Conservation (phyloP, 2,113 vertebrate species). For the Pandion haliaetus region DNA sequence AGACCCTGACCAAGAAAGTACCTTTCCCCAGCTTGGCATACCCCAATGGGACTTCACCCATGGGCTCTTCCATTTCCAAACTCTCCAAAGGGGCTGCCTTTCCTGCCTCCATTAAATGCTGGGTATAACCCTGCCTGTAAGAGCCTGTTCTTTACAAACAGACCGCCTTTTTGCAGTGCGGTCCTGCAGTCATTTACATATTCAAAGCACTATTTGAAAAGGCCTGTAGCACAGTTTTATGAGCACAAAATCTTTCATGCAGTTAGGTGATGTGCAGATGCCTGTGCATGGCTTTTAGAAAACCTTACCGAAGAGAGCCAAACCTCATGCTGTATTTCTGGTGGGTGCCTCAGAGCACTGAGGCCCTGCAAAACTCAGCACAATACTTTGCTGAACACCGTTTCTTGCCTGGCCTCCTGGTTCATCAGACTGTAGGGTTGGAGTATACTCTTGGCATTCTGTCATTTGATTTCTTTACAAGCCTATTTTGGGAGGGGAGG, state of each 20-base stretch:
- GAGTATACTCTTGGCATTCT: neutral
- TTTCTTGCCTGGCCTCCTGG: neutral
- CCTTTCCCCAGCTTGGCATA: neutral
- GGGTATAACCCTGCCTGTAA: neutral
- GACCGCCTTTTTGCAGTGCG: neutral
- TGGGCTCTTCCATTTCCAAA: neutral
- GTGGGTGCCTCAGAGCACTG: neutral
- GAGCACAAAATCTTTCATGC: neutral
- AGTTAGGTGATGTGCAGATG: neutral
- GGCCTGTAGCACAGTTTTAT: neutral
- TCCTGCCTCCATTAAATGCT: neutral
- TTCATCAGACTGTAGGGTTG: neutral
- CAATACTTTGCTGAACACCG: neutral
- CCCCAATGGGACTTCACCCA: accelerated
- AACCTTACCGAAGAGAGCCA: neutral
- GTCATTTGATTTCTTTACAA: neutral
- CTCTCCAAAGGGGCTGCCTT: neutral
- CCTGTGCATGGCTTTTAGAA: neutral
- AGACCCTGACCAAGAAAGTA: neutral
- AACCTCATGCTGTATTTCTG: neutral
- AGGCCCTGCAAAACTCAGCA: neutral
- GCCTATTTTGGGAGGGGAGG: neutral
- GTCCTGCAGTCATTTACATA: neutral
- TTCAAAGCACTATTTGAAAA: neutral
- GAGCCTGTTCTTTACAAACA: neutral